These are phyloP conservation scores for Aphidius gifuensis DNA, from an alignment of 1,140 invertebrate genomes.

Conservation along the genomic window DNA sequence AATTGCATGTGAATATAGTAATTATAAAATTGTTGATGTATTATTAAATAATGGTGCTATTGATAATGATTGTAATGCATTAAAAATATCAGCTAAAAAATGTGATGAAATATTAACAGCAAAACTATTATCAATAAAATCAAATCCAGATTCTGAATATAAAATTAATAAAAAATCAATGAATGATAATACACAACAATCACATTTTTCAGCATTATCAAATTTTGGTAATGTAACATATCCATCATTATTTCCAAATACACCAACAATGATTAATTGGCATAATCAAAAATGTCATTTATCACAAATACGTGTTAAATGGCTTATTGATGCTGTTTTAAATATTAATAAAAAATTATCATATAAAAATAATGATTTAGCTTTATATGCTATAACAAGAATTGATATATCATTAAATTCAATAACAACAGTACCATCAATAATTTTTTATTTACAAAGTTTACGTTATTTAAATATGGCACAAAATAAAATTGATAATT, in stretches of 20 bases:
- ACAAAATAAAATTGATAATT: slow-evolving; percentile 78
- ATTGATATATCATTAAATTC: slow-evolving; percentile 92
- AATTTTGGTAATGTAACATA: slow-evolving; percentile 69
- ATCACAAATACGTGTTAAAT: slow-evolving; percentile 69
- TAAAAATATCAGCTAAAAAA: slow-evolving; percentile 68
- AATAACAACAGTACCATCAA: slow-evolving; percentile 74
- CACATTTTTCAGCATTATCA: slow-evolving; percentile 58
- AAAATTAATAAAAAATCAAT: slow-evolving; percentile 85
- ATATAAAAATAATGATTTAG: slow-evolving; percentile 67
- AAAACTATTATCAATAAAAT: slow-evolving; percentile 75
- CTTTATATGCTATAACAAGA: slow-evolving; percentile 86
- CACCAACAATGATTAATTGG: slow-evolving; percentile 93
- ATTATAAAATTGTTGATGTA: slow-evolving; percentile 65
- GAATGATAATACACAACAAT: slow-evolving; percentile 63
- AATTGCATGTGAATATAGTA: slow-evolving; percentile 55
- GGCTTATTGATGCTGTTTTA: slow-evolving; percentile 81
- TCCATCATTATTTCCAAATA: slow-evolving; percentile 78
- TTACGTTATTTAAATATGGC: slow-evolving; percentile 78
- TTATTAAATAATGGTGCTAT: slow-evolving; percentile 82
- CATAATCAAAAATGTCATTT: slow-evolving; percentile 76
- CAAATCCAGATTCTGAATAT: slow-evolving; percentile 79
- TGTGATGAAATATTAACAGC: slow-evolving; percentile 72
- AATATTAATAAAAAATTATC: slow-evolving; percentile 82
- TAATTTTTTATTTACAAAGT: slow-evolving; percentile 73
- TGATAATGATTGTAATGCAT: slow-evolving; percentile 82